A percentile compares a stretch with the other conserved stretches of the same genome.
phyloP scores from a whole-genome alignment of 2,888 invertebrate genomes.

The Idaea aversata region DNA sequence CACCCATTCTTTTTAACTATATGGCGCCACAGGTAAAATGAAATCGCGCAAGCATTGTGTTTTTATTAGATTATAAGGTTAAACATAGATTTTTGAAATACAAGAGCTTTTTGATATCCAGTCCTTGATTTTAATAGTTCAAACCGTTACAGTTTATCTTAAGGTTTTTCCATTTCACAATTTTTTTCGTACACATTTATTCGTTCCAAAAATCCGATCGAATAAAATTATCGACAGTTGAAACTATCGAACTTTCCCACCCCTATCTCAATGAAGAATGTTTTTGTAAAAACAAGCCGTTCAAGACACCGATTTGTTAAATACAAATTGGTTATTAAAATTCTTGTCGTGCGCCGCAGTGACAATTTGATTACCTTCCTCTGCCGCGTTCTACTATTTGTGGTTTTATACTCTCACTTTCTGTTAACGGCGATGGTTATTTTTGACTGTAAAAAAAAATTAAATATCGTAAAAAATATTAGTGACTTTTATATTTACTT shows the following conservation, averaged over 20 bases:
- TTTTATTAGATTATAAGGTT: no score
- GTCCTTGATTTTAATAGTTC: no score
- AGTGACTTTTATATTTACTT: no score
- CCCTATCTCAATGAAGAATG: constrained; percentile 20
- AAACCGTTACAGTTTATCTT: no score
- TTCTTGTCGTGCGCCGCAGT: constrained; percentile 56
- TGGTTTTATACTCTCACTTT: constrained; percentile 22
- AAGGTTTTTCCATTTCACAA: no score
- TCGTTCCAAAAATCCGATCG: no score
- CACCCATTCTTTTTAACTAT: no score
- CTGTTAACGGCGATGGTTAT: not conserved
- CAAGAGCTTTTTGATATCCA: no score
- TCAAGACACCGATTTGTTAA: constrained; percentile 64
- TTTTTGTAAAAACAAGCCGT: constrained; percentile 33
- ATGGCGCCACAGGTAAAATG: no score
- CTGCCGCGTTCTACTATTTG: constrained; percentile 20
- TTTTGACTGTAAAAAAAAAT: not conserved
- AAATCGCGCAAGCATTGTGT: no score
- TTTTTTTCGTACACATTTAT: no score
- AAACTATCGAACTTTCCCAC: constrained; percentile 14
- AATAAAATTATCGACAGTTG: not conserved
- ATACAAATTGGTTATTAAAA: constrained; percentile 78
- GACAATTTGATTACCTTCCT: constrained; percentile 35
- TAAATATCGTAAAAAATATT: not conserved
- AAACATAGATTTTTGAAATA: no score